Percentiles rank a stretch among this genome's conserved stretches.
Evolutionary conservation across 2,113 vertebrate genomes (phyloP).

Genomic region (Gorsachius goisagi): DNA sequence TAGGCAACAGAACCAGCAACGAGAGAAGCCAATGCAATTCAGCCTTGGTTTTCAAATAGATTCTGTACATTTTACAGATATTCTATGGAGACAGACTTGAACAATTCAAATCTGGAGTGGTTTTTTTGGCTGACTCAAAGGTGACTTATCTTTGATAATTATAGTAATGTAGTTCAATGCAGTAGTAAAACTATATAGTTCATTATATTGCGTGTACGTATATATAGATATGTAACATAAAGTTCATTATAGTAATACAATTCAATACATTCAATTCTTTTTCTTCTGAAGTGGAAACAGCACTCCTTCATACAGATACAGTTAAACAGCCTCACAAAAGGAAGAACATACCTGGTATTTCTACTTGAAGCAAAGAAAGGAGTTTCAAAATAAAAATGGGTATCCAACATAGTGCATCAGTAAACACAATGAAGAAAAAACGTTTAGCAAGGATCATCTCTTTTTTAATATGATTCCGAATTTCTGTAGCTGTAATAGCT

Average conservation of each 20-base stretch:
- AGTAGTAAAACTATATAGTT: not conserved
- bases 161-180: not conserved
- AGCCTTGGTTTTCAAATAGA: not conserved
- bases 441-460: conserved; percentile 93
- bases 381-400: conserved; percentile 97
- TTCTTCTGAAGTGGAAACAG: not conserved
- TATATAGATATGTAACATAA: not conserved
- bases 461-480: conserved; percentile 92
- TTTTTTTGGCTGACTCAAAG: not conserved
- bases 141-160: not conserved
- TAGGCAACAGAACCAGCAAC: not conserved
- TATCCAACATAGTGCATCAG: conserved; percentile 95
- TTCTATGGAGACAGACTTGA: not conserved
- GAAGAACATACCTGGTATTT: conserved; percentile 88
- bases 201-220: not conserved
- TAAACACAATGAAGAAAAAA: conserved; percentile 98
- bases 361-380: conserved; percentile 90
- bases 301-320: not conserved
- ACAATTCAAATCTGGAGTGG: not conserved
- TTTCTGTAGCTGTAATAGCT: conserved; percentile 86
- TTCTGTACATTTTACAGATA: not conserved
- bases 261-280: not conserved
- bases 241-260: not conserved
- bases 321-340: not conserved
- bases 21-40: not conserved